Conservation (phyloP, 2,113 vertebrate genomes). For the Seriola dumerili region DNA sequence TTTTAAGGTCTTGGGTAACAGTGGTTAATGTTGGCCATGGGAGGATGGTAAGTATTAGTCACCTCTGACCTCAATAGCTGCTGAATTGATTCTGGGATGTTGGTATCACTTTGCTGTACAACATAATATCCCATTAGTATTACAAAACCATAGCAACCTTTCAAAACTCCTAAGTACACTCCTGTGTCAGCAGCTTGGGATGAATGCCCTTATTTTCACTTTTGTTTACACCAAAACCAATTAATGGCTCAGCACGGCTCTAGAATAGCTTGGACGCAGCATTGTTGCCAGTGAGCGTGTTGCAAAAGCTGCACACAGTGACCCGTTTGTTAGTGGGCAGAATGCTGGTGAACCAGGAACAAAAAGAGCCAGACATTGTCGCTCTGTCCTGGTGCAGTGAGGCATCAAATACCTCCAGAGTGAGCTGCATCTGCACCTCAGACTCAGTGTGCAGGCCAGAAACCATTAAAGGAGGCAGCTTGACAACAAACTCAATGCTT, state of each 20-base stretch:
- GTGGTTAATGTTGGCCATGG: slow-evolving; percentile 7
- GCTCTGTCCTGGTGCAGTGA: slow-evolving; percentile 77
- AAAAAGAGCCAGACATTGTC: slow-evolving; percentile 73
- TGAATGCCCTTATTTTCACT: slow-evolving; percentile 70
- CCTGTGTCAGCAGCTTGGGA: slow-evolving; percentile 34
- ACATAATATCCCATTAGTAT: slow-evolving; percentile 26
- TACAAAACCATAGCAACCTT: slow-evolving; percentile 41
- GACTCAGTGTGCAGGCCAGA: slow-evolving; percentile 27
- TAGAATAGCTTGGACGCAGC: slow-evolving; percentile 55
- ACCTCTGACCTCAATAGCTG: slow-evolving; percentile 52
- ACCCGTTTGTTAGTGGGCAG: slow-evolving; percentile 74
- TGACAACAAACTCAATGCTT: slow-evolving; percentile 22
- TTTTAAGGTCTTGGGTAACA: slow-evolving; percentile 22
- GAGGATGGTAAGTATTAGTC: not conserved
- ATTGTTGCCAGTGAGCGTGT: slow-evolving; percentile 66
- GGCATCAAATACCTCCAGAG: slow-evolving; percentile 70
- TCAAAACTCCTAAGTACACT: slow-evolving; percentile 25
- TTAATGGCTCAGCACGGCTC: slow-evolving; percentile 71
- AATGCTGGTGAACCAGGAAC: slow-evolving; percentile 61
- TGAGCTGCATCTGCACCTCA: slow-evolving; percentile 59
- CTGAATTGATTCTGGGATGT: slow-evolving; percentile 10
- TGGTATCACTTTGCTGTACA: slow-evolving; percentile 11
- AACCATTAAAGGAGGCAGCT: slow-evolving; percentile 34
- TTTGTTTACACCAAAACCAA: slow-evolving; percentile 73
- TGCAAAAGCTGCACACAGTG: slow-evolving; percentile 69